Base-by-base conservation (phyloP, 2,797 vertebrate species). In the Danio aesculapii region DNA sequence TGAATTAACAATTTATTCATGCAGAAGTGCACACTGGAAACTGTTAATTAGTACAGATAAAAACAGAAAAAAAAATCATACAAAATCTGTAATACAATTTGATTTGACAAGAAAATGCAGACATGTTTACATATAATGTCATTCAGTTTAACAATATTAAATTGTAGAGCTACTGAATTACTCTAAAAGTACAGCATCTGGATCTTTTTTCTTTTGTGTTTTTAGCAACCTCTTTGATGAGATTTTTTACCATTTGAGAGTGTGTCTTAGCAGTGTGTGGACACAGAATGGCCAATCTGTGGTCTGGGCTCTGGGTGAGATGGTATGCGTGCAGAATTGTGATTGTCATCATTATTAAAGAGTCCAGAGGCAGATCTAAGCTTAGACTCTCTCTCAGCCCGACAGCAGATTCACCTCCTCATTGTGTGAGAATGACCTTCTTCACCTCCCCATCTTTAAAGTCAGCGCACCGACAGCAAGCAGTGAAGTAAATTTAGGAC, bases 271-370 rank as follows among this genome's bases (percentile, higher is more conserved):
- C 83, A 43, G 83, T 82, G 84, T 83, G 75, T 77, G 82, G 50
- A 19, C 75, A 76, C 71, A 53, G 55, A 82, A 10, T 39, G 58
- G 85, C 58, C 9, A 63, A 75, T 86, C 87, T 80, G 83, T 49
- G 62, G 83, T 85, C 21, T 47, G 66, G 85, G 83, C 79, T 84
- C 86, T 41, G 78, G 77, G 83, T 85, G 80, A 81, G 85, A 87
- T 77, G 91, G 91, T 86, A 93, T 92, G 92, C 86, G 81, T 90
- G 90, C 88, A 89, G 89, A 92, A 93, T 93, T 83, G 77, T 73
- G 90, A 91, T 90, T 69, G 89, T 91, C 91, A 88, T 87, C 90
- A 90, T 86, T 87, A 86, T 92, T 91, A 90, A 77, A 77, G 85
- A 84, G 86, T 77, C 89, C 81, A 75, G 70, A 67, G 86, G 89